Evolutionary conservation across 2,113 vertebrate species (phyloP).

Genomic region (Gadus macrocephalus): DNA sequence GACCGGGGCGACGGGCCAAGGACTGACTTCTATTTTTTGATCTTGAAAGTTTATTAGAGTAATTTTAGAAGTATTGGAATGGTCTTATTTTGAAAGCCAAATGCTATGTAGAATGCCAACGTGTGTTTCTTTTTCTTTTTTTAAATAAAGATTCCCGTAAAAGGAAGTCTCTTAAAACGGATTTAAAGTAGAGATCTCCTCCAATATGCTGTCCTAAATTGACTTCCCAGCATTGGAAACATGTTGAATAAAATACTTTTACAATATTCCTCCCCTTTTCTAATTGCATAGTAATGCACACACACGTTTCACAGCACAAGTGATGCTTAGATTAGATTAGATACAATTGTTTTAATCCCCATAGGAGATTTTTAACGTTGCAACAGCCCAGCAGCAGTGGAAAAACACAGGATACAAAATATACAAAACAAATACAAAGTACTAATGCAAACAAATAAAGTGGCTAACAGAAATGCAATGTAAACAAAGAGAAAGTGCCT

Average conservation of each 20-base stretch:
- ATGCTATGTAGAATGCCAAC: constrained; percentile 63
- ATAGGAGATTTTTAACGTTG: too few relatives aligned
- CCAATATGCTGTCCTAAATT: constrained; percentile 43
- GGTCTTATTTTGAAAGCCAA: constrained; percentile 62
- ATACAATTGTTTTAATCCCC: too few relatives aligned
- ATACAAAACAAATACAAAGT: too few relatives aligned
- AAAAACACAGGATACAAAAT: too few relatives aligned
- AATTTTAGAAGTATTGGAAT: constrained; percentile 49
- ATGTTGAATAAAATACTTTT: constrained; percentile 76
- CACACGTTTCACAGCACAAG: too few relatives aligned
- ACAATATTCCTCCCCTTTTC: constrained; percentile 46
- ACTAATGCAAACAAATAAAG: too few relatives aligned
- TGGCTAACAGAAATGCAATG: too few relatives aligned
- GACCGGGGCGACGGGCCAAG: constrained; percentile 55
- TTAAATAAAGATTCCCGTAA: constrained; percentile 56
- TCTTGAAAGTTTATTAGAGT: constrained; percentile 52
- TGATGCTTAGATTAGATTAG: too few relatives aligned
- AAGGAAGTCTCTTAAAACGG: constrained; percentile 31
- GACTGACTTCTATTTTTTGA: constrained; percentile 54
- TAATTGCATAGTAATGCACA: too few relatives aligned
- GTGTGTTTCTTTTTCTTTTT: constrained; percentile 40
- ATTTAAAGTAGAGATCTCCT: constrained; percentile 54
- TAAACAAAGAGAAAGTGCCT: too few relatives aligned
- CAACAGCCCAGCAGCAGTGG: too few relatives aligned
- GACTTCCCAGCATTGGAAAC: constrained; percentile 56